Evolutionary conservation across 2,797 vertebrate species (phyloP).

Genomic region (Brachyrhaphis roseni): DNA sequence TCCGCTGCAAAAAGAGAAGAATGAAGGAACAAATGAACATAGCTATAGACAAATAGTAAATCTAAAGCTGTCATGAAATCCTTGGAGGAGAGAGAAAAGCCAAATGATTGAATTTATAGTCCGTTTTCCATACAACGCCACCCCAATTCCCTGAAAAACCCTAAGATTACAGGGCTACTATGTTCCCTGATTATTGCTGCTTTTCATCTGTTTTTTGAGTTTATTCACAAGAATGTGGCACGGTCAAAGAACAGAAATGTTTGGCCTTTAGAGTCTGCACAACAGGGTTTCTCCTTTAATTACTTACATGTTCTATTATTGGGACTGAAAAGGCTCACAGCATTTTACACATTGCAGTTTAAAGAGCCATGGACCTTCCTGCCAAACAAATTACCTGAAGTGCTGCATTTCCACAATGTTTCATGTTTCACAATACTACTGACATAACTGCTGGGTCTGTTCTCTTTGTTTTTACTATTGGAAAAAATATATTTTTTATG

Average conservation of each 20-base stretch:
- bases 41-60: slow-evolving; percentile 9
- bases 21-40: background rate
- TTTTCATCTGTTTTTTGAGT: background rate
- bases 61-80: slow-evolving; percentile 36
- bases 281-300: slow-evolving; percentile 39
- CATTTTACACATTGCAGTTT: slow-evolving; percentile 38
- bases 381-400: slow-evolving; percentile 40
- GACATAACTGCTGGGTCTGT: background rate
- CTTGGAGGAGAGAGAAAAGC: slow-evolving; percentile 20
- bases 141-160: slow-evolving; percentile 12
- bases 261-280: slow-evolving; percentile 31
- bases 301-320: slow-evolving; percentile 48
- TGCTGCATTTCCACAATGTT: slow-evolving; percentile 9
- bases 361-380: slow-evolving; percentile 20
- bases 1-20: slow-evolving; percentile 83
- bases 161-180: slow-evolving; percentile 37
- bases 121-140: slow-evolving; percentile 20
- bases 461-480: background rate
- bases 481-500: background rate
- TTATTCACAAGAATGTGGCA: slow-evolving; percentile 9
- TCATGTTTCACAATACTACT: background rate
- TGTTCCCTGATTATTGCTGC: slow-evolving; percentile 24
- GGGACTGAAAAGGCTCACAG: slow-evolving; percentile 38
- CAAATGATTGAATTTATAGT: slow-evolving; percentile 29
- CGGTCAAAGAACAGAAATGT: slow-evolving; percentile 6